Evolutionary conservation across 2,113 vertebrate genomes (phyloP).

Genomic region (Entelurus aequoreus): DNA sequence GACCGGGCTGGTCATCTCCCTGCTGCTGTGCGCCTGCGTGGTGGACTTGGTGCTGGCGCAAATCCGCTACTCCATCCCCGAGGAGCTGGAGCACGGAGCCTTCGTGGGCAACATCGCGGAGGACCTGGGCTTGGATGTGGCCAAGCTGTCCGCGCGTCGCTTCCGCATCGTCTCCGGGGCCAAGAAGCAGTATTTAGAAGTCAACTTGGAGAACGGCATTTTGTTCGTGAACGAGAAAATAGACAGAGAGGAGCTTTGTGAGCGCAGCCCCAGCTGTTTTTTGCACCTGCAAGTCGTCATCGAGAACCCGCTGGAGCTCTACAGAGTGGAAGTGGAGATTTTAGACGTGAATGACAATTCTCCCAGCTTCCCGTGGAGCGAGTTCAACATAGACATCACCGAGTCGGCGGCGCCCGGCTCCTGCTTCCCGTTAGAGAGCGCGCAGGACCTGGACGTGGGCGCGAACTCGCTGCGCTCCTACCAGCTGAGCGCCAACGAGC

Average conservation of each 20-base stretch:
- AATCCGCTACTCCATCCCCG: conserved; percentile 82
- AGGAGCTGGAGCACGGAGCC: conserved; percentile 88
- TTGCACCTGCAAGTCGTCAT: conserved; percentile 86
- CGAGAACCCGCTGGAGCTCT: conserved; percentile 82
- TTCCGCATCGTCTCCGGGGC: conserved; percentile 82
- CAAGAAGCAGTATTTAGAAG: conserved; percentile 84
- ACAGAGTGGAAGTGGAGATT: conserved; percentile 78
- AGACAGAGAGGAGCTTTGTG: conserved; percentile 88
- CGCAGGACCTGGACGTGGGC: conserved; percentile 75
- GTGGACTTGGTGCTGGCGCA: conserved; percentile 74
- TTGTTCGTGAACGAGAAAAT: conserved; percentile 92
- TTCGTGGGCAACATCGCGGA: conserved; percentile 90
- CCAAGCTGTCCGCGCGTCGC: conserved; percentile 77
- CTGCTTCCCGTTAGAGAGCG: conserved; percentile 75
- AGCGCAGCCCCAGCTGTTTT: conserved; percentile 75
- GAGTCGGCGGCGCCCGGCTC: conserved; percentile 75
- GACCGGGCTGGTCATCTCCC: conserved; percentile 62
- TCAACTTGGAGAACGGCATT: conserved; percentile 94
- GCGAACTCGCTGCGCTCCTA: conserved; percentile 76
- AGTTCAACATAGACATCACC: conserved; percentile 76
- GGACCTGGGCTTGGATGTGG: conserved; percentile 83
- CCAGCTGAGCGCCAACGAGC: conserved; percentile 71
- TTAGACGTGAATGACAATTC: conserved; percentile 77
- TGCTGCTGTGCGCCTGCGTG: conserved; percentile 71
- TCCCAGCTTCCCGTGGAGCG: conserved; percentile 74